Base-by-base conservation (phyloP, 2,797 vertebrate species). In the Bufotes viridis region DNA sequence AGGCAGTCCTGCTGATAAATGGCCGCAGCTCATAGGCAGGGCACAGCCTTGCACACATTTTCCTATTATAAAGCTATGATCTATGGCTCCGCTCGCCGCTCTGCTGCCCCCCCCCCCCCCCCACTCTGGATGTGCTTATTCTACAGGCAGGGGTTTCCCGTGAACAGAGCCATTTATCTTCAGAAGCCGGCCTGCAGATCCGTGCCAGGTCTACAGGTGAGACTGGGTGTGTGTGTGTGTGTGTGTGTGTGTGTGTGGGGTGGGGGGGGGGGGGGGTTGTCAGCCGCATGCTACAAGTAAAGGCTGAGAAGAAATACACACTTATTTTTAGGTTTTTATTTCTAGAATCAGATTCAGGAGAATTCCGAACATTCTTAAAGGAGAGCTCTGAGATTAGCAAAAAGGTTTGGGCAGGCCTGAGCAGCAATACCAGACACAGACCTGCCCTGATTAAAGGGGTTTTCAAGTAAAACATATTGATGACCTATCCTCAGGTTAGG, bases 141-240 rank as follows among this genome's bases (percentile, higher is more conserved):
- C 83, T 78, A 57, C 81, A 60, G 74, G 57, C 58, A 60, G 24
- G 60, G 49, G 53, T 78, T 84, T 83, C 81, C 69, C 12, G 51
- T 75, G 24, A 34, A 53, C 87, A 34, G 81, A 53, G 26, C 60
- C 60, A 79, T 88, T 79, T 78, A 63, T 84, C 87, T 57, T 22
- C 24, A 61, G 87, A 55, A 42, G 60, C 81, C 51, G 87, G 58
- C 18, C 57, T 24, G n/a, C 9, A 26, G 53, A 87, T 55, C 18
- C 10, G 15, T 53, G 85, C 70, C 86, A 76, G 72, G 70, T 60
- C 81, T 76, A 61, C 86, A 87, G 86, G 86, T 82, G 86, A 79
- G 78, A 24, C 10, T 11, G 9, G 63, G n/a, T n/a, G n/a, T n/a
- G n/a, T n/a, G n/a, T n/a, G n/a, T n/a, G n/a, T n/a, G n/a, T n/a